A percentile compares a stretch with the other conserved stretches of the same genome.
Evolutionary conservation across 92 coral and sea anemone species (phyloP).

Genomic region (Epizoanthus ramosus): DNA sequence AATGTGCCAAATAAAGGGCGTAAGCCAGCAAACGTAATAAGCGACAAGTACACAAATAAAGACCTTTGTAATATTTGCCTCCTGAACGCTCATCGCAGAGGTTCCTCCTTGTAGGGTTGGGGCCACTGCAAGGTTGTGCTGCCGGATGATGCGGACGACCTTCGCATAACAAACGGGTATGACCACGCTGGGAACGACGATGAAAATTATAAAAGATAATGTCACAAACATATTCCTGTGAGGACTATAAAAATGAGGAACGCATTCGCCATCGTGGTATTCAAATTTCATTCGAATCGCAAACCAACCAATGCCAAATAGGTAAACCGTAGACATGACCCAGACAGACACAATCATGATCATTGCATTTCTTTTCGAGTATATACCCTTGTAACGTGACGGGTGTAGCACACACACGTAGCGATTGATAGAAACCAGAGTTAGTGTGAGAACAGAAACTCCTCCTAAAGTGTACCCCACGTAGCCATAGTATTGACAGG

Average conservation of each 20-base stretch:
- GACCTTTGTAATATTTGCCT: conserved; percentile 7
- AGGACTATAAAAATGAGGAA: neutral
- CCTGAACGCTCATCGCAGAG: neutral
- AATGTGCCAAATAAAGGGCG: conserved; percentile 26
- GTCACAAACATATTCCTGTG: neutral
- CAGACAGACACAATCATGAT: neutral
- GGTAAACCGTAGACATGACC: neutral
- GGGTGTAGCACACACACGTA: conserved; percentile 14
- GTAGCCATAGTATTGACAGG: conserved; percentile 29
- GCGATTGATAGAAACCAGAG: conserved; percentile 16
- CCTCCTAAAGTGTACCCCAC: conserved; percentile 19
- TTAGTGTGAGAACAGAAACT: neutral
- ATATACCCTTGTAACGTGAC: conserved; percentile 1
- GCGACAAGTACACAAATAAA: conserved; percentile 16
- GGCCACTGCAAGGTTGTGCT: conserved; percentile 6
- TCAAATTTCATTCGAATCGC: conserved; percentile 12
- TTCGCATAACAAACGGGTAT: conserved; percentile 15
- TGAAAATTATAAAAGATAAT: neutral
- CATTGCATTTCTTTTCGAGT: neutral
- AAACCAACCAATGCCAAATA: conserved; percentile 20
- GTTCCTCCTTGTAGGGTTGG: neutral
- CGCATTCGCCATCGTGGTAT: neutral
- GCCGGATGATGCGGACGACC: conserved; percentile 14
- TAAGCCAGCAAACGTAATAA: conserved; percentile 17
- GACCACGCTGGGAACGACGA: neutral